phyloP scores from a whole-genome alignment of 2,888 invertebrate genomes.

The Sipha maydis region DNA sequence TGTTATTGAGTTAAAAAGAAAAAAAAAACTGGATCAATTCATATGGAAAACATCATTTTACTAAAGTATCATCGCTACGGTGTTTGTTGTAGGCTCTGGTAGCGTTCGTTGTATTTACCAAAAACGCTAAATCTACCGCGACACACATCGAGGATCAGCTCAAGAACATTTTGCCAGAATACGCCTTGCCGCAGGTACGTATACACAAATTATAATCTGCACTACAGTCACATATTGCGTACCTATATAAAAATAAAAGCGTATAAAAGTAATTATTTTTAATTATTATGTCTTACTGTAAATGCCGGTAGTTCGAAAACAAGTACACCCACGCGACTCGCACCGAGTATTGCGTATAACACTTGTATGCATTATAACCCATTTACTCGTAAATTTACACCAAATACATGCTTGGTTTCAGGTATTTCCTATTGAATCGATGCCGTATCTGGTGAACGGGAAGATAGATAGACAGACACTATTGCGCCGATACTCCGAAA shows the following conservation, averaged over 20 bases:
- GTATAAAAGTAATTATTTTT: too few species aligned
- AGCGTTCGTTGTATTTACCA: constrained; percentile 73
- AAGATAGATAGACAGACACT: constrained; percentile 85
- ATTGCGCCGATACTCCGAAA: constrained; percentile 77
- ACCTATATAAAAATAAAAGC: too few species aligned
- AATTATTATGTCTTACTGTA: too few species aligned
- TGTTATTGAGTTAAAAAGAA: too few species aligned
- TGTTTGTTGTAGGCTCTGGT: constrained; percentile 73
- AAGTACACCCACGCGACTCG: too few species aligned
- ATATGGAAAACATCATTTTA: neutral
- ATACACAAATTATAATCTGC: too few species aligned
- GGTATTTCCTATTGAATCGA: constrained; percentile 77
- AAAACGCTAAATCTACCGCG: constrained; percentile 68
- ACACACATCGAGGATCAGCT: constrained; percentile 76
- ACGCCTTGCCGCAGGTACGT: constrained; percentile 82
- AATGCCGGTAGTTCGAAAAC: too few species aligned
- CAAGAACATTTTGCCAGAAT: constrained; percentile 75
- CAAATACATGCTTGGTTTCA: constrained; percentile 65
- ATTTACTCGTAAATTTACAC: too few species aligned
- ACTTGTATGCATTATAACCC: too few species aligned
- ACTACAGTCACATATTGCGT: too few species aligned
- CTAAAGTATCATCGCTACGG: neutral
- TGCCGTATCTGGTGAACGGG: constrained; percentile 86
- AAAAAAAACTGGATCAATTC: neutral
- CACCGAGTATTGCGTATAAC: too few species aligned